These are phyloP conservation scores for Diaprepes abbreviatus DNA, from an alignment of 2,888 invertebrate genomes.

Conservation along the genomic window DNA sequence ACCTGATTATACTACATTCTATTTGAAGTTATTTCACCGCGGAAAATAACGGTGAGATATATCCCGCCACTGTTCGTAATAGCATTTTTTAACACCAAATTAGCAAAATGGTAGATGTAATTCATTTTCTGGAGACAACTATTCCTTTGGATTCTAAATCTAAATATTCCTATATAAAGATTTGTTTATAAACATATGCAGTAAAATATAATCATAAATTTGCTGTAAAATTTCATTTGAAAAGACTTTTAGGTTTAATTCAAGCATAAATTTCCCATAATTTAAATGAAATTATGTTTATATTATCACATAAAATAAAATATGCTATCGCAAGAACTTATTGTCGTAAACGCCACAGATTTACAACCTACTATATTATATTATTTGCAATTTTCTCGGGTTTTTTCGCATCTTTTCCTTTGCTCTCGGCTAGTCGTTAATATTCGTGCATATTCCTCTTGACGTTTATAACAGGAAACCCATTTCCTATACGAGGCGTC, in stretches of 20 bases:
- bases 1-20: no score
- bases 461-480: conserved; percentile 33
- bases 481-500: conserved; percentile 27
- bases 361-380: not conserved
- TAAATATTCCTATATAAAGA: no score
- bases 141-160: no score
- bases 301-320: not conserved
- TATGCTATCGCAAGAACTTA: not conserved
- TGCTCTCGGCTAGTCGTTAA: conserved; percentile 7
- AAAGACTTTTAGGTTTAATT: not conserved
- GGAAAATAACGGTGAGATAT: no score
- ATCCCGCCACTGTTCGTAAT: conserved; percentile 8
- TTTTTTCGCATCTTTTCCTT: conserved; percentile 6
- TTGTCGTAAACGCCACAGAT: not conserved
- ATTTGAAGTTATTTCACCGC: no score
- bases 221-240: not conserved
- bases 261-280: not conserved
- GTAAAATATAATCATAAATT: not conserved
- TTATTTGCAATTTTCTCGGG: conserved; percentile 16
- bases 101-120: no score
- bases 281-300: conserved; percentile 3
- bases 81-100: no score
- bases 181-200: not conserved
- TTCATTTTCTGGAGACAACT: no score
- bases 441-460: conserved; percentile 23